These are phyloP conservation scores for Agelastica alni DNA, from an alignment of 2,888 invertebrate species.

Conservation along the genomic window DNA sequence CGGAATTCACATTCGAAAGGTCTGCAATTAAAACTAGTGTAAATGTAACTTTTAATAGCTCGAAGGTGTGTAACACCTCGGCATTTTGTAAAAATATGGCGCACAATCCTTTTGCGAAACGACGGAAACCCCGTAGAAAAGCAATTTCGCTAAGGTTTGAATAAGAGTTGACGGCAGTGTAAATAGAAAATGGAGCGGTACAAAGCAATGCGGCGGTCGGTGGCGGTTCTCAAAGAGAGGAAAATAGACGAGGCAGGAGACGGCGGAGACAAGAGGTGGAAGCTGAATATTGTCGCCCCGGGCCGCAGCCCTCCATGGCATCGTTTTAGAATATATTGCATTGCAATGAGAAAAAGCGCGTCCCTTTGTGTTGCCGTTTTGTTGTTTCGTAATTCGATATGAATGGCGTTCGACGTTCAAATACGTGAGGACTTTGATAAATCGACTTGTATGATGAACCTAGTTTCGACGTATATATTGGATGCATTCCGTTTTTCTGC, in stretches of 20 bases:
- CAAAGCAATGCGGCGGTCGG: conserved; percentile 16
- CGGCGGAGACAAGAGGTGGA: background rate
- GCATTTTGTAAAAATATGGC: too few relatives aligned
- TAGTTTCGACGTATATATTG: too few relatives aligned
- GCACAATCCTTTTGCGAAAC: too few relatives aligned
- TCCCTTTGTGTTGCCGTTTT: conserved; percentile 1
- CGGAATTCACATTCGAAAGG: too few relatives aligned
- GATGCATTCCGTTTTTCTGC: too few relatives aligned
- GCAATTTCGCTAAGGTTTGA: conserved; percentile 17
- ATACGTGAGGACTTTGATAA: background rate
- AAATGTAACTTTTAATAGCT: too few relatives aligned
- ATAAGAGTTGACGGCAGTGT: conserved; percentile 17
- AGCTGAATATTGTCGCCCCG: conserved; percentile 10
- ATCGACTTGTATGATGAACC: too few relatives aligned
- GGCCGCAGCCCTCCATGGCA: conserved; percentile 4
- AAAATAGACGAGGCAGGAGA: background rate
- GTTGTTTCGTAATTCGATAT: background rate
- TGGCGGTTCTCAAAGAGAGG: conserved; percentile 9
- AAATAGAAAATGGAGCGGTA: conserved; percentile 19
- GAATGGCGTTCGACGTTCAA: background rate
- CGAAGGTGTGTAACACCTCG: too few relatives aligned
- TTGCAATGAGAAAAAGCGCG: conserved; percentile 8
- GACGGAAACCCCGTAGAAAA: conserved; percentile 13
- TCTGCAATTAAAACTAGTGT: too few relatives aligned
- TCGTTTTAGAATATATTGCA: conserved; percentile 11